Evolutionary conservation across 2,888 invertebrate species (phyloP).

Genomic region (Eristalinus sepulchralis): DNA sequence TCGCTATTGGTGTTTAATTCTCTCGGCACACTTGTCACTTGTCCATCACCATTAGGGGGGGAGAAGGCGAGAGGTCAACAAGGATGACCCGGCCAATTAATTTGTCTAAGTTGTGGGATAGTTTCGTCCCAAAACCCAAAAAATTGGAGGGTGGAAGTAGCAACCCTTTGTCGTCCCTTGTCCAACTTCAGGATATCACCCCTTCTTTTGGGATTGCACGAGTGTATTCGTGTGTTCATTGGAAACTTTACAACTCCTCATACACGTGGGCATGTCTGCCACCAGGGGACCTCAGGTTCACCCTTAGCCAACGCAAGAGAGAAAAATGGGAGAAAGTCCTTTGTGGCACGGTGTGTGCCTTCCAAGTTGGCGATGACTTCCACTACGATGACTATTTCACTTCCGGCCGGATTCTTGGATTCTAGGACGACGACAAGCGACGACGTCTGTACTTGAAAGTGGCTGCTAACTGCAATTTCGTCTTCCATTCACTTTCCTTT

Average conservation of each 20-base stretch:
- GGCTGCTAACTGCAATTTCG: conserved; percentile 67
- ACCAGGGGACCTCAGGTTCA: conserved; percentile 68
- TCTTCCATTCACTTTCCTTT: conserved; percentile 53
- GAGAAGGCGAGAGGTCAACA: conserved; percentile 48
- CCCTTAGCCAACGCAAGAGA: conserved; percentile 72
- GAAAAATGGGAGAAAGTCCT: conserved; percentile 35
- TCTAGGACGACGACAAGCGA: conserved; percentile 22
- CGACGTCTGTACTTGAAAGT: conserved; percentile 65
- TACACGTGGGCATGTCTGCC: not conserved
- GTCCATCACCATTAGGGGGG: conserved; percentile 10
- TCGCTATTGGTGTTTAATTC: conserved; percentile 61
- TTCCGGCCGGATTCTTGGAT: conserved; percentile 36
- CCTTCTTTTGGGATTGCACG: conserved; percentile 29
- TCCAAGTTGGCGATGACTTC: conserved; percentile 50
- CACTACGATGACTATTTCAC: conserved; percentile 51
- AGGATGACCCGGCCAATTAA: conserved; percentile 65
- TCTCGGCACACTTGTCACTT: conserved; percentile 45
- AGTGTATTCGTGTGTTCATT: not conserved
- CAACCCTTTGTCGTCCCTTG: conserved; percentile 30
- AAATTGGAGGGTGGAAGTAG: not conserved
- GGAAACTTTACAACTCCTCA: not conserved
- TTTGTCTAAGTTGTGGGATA: conserved; percentile 61
- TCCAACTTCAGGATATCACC: conserved; percentile 65
- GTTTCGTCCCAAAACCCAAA: conserved; percentile 18
- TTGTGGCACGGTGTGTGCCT: conserved; percentile 4